Base-by-base conservation (phyloP, 2,113 vertebrate genomes). In the Trogon melanurus region DNA sequence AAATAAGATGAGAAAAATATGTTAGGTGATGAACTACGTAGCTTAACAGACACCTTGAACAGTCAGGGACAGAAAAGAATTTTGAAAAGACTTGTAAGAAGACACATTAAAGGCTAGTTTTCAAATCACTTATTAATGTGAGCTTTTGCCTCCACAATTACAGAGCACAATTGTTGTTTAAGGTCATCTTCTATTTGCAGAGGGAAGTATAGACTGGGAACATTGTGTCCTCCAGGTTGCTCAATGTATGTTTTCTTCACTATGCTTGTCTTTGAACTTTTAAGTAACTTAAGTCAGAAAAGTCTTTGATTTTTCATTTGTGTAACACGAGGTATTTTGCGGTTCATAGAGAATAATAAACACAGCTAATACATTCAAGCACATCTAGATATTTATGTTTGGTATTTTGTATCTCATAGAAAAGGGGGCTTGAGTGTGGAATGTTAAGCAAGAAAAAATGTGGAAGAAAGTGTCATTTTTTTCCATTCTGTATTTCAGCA, bases 1-100 rank as follows among this genome's bases (percentile, higher is more conserved):
- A 91, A 94, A 93, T 67, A 81, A 84, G 20, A 87, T 53, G 17
- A 81, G 45, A 91, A 94, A 89, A 91, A 60, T 80, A 70, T 64
- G 6, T 78, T 87, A 75, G 62, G 13, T 66, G 71, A 45, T 73
- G 67, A 85, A 61, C 41, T 76, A 50, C 32, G 12, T 41, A 76
- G 50, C 50, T 85, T 85, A 71, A 22, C 23, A 85, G 45, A 82
- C 14, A 36, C 16, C 13, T 88, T 79, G 56, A 72, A 65, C 50
- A 57, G 45, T 54, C 50, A 86, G 27, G 15, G 26, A 66, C 41
- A 83, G 41, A 83, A 90, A 83, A 70, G 4, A 57, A 76, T 53
- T 85, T 72, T 79, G 25, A 79, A 90, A 89, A 73, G 23, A 30
- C 36, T 80, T 89, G 41, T 51, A 51, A 78, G 30, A 94, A 70